These are phyloP conservation scores for Clarias magur DNA, from an alignment of 2,113 vertebrate genomes.

Conservation along the genomic window DNA sequence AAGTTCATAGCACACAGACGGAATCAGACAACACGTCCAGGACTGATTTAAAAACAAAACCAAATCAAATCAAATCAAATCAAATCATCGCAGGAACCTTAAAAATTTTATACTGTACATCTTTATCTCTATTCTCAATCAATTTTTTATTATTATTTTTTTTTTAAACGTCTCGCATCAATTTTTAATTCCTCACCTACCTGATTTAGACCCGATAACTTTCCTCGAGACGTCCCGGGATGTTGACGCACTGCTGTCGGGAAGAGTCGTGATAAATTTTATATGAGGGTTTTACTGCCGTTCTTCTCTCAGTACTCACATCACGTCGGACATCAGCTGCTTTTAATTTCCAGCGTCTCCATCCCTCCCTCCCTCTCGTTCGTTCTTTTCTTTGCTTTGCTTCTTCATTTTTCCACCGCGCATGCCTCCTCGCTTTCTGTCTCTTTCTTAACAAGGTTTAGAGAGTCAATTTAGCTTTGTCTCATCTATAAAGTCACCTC, in stretches of 20 bases:
- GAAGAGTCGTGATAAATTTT: constrained; percentile 19
- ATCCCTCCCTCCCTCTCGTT: constrained; percentile 15
- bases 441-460: constrained; percentile 4
- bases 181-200: background rate
- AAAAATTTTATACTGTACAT: background rate
- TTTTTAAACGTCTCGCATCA: background rate
- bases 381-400: background rate
- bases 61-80: background rate
- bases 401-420: background rate
- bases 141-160: background rate
- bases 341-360: constrained; percentile 49
- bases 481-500: background rate
- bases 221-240: background rate
- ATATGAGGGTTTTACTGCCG: background rate
- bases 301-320: constrained; percentile 17
- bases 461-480: background rate
- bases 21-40: background rate
- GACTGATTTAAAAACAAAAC: constrained; percentile 23
- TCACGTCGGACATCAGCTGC: constrained; percentile 52
- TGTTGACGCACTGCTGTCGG: background rate
- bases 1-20: constrained; percentile 44
- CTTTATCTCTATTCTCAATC: background rate
- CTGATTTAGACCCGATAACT: background rate
- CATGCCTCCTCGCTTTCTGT: background rate
- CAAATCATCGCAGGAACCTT: background rate